phyloP scores from a whole-genome alignment of 2,113 vertebrate genomes.

The Seriola aureovittata region DNA sequence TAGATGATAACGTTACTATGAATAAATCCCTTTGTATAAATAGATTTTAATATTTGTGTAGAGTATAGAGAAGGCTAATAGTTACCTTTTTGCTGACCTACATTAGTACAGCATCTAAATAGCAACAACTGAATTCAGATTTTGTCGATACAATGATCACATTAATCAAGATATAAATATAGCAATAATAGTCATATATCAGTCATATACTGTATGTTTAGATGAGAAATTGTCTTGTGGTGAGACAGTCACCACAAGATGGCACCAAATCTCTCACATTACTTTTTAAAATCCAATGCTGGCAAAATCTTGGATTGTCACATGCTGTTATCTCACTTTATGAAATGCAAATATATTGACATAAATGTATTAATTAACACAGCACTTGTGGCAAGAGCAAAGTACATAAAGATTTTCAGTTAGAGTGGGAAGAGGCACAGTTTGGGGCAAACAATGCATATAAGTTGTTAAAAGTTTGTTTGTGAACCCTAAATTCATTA shows the following conservation, averaged over 20 bases:
- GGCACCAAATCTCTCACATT: constrained; percentile 51
- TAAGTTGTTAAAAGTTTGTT: constrained; percentile 72
- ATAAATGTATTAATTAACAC: constrained; percentile 68
- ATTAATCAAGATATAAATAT: not conserved
- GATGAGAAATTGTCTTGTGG: not conserved
- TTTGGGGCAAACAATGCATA: constrained; percentile 63
- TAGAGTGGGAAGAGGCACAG: constrained; percentile 41
- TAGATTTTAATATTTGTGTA: not conserved
- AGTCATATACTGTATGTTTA: not conserved
- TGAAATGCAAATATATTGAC: constrained; percentile 73
- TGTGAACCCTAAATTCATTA: constrained; percentile 61
- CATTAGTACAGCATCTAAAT: too few relatives aligned
- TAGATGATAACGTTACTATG: not conserved
- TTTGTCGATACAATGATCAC: not conserved
- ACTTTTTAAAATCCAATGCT: not conserved
- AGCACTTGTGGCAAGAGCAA: constrained; percentile 59
- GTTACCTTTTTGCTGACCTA: too few relatives aligned
- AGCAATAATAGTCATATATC: not conserved
- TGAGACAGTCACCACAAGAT: constrained; percentile 46
- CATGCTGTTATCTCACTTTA: constrained; percentile 48
- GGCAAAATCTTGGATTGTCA: constrained; percentile 32
- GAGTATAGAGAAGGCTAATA: not conserved
- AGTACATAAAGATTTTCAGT: constrained; percentile 47
- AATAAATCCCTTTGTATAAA: not conserved
- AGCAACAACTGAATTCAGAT: not conserved